Conservation (phyloP, 2,113 vertebrate species). For the Podilymbus podiceps region DNA sequence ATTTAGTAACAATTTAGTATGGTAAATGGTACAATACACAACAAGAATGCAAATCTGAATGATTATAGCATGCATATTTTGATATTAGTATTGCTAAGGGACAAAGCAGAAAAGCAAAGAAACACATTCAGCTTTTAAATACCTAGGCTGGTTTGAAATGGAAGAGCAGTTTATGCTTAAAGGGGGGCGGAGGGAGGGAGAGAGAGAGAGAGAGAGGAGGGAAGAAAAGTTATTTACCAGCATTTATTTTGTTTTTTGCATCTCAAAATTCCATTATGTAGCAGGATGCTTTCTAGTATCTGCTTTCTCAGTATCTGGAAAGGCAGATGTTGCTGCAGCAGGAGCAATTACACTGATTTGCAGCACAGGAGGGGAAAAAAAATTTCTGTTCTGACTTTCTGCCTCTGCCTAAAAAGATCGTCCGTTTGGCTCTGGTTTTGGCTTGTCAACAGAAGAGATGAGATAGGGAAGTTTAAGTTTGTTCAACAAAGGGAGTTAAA, state of each 20-base stretch:
- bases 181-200: no score
- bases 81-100: not conserved
- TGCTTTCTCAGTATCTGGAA: slow-evolving; percentile 19
- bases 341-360: slow-evolving; percentile 10
- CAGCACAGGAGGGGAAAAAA: not conserved
- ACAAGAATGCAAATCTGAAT: not conserved
- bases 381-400: not conserved
- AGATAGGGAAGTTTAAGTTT: not conserved
- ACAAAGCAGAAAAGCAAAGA: not conserved
- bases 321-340: slow-evolving; percentile 16
- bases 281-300: not conserved
- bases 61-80: not conserved
- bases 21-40: not conserved
- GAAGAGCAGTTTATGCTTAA: not conserved
- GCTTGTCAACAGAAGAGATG: not conserved
- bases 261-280: not conserved
- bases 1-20: not conserved
- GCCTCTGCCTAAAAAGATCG: not conserved
- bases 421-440: not conserved
- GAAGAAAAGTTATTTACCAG: not conserved
- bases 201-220: no score
- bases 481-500: not conserved
- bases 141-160: not conserved
- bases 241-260: not conserved
- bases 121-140: not conserved